Base-by-base conservation (phyloP, 2,888 invertebrate genomes). In the Rhagium mordax region DNA sequence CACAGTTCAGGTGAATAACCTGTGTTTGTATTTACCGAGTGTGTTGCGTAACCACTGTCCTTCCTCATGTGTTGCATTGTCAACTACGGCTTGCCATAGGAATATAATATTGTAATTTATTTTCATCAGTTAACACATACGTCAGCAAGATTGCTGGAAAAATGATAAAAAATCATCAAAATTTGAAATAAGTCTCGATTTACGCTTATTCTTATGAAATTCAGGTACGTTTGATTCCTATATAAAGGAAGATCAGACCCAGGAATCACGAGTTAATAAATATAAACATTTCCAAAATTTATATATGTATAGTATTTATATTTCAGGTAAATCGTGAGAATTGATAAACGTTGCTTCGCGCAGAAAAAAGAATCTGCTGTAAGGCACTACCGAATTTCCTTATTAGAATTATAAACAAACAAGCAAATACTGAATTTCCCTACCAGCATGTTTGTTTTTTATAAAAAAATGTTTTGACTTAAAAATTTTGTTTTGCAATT, bases 1-100 rank as follows among this genome's bases (percentile, higher is more conserved):
- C 83, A 84, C 81, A 82, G 83, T 82, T 85, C 85, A 85, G 87
- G 87, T 87, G 86, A 87, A 87, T 84, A 86, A 87, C 87, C 87
- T 85, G 84, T 79, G 78, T 82, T 85, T 84, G 85, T 85, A 82
- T 86, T 83, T 83, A 81, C 82, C 78, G 79, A 79, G 81, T 70
- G 66, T 75, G 84, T 87, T 87, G 86, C 86, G 86, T 86, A 87
- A 87, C 83, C 72, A 80, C 72, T 84, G 86, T 84, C 85, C 85
- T 86, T 86, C 86, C 85, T 85, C 78, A 53, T 65, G 65, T 65
- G 65, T 53, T 65, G 65, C 65, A 65, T 65, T 65, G 65, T 65
- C 65, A 65, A 65, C 65, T 29, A 41, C n/a, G 53, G 16, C 24
- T 49, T 18, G 53, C 51, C 65, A 51, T 51, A 65, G 55, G 41